These are phyloP conservation scores for Xylocopa sonorina DNA, from an alignment of 1,140 invertebrate species.

Conservation along the genomic window DNA sequence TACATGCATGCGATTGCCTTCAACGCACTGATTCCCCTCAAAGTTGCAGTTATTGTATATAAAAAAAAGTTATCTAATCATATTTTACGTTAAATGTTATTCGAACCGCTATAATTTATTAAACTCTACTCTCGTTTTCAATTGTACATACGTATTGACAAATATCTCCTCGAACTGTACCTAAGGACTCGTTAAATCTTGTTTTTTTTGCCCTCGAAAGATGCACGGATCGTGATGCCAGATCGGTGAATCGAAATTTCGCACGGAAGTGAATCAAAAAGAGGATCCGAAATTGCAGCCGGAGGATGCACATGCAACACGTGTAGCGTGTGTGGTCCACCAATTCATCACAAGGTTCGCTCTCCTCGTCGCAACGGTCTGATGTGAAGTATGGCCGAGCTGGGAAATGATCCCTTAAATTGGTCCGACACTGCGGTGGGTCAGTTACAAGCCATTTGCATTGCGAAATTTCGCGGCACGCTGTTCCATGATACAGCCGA, in stretches of 20 bases:
- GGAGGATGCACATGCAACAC: slow-evolving; percentile 40
- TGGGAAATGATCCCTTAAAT: slow-evolving; percentile 70
- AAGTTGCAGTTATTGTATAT: too few relatives aligned
- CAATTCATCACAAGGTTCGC: slow-evolving; percentile 58
- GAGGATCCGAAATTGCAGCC: slow-evolving; percentile 49
- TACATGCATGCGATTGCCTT: too few relatives aligned
- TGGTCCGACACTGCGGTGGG: slow-evolving; percentile 69
- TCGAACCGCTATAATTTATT: too few relatives aligned
- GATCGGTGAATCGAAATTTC: slow-evolving; percentile 15
- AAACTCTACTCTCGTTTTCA: too few relatives aligned
- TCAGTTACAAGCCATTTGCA: slow-evolving; percentile 69
- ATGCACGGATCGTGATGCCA: background rate
- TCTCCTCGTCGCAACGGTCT: slow-evolving; percentile 65
- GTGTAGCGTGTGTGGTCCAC: slow-evolving; percentile 64
- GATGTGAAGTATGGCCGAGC: slow-evolving; percentile 63
- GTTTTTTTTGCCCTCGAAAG: too few relatives aligned
- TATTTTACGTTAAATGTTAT: too few relatives aligned
- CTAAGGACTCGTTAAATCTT: slow-evolving; percentile 13
- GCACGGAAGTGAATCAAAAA: slow-evolving; percentile 33
- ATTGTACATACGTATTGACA: too few relatives aligned
- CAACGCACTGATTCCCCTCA: too few relatives aligned
- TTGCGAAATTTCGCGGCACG: slow-evolving; percentile 62
- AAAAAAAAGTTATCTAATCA: too few relatives aligned
- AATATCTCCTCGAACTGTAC: too few relatives aligned
- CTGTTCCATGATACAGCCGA: background rate